phyloP scores from a whole-genome alignment of 1,140 invertebrate genomes.

The Trypoxylus dichotomus region DNA sequence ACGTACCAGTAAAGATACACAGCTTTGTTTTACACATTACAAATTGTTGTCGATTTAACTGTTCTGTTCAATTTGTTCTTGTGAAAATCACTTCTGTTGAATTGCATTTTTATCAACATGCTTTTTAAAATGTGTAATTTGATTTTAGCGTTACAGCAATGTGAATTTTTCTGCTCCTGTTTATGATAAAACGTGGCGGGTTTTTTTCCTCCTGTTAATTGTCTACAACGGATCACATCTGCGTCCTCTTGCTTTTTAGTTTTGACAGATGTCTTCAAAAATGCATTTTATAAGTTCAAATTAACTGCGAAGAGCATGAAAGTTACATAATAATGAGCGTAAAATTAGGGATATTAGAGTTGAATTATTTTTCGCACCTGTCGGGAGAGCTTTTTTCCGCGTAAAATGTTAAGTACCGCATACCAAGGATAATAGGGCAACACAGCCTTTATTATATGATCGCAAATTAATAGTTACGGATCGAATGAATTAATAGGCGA shows the following conservation, averaged over 20 bases:
- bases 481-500: not conserved
- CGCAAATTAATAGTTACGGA: not conserved
- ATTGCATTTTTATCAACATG: not conserved
- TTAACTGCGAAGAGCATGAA: not conserved
- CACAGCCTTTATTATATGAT: not conserved
- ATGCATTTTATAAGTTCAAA: not conserved
- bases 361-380: constrained; percentile 29
- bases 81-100: not conserved
- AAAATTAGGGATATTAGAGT: constrained; percentile 27
- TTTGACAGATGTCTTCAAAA: not conserved
- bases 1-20: not conserved
- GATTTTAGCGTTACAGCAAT: not conserved
- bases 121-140: not conserved
- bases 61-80: not conserved
- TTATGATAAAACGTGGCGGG: not conserved
- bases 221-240: not conserved
- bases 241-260: not conserved
- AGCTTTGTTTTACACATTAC: not conserved
- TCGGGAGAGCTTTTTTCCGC: not conserved
- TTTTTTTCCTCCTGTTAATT: not conserved
- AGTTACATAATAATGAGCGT: constrained; percentile 21
- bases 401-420: not conserved
- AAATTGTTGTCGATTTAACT: not conserved
- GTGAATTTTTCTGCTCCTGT: not conserved
- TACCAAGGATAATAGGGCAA: not conserved